phyloP scores from a whole-genome alignment of 1,140 invertebrate species.

The Drosophila paulistorum region DNA sequence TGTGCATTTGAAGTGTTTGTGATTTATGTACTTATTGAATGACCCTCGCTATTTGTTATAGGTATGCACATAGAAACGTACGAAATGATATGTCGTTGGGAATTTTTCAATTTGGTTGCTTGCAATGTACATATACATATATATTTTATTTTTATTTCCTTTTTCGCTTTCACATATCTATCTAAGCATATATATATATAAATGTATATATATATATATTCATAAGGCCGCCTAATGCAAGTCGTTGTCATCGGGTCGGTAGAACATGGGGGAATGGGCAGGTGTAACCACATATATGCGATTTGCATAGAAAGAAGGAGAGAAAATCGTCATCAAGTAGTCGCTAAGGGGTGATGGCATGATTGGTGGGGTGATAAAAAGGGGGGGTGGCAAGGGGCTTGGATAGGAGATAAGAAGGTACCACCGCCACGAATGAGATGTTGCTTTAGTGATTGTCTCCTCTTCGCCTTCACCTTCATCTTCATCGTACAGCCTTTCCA shows the following conservation, averaged over 20 bases:
- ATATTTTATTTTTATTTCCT: constrained; percentile 15
- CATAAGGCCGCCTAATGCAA: constrained; percentile 12
- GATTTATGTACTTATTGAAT: background rate
- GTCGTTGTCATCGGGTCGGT: constrained; percentile 1
- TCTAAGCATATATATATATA: background rate
- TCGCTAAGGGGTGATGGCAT: background rate
- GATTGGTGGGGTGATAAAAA: background rate
- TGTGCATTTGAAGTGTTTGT: too few relatives aligned
- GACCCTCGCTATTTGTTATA: background rate
- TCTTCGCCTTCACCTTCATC: constrained; percentile 8
- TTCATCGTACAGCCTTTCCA: constrained; percentile 4
- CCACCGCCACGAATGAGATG: constrained; percentile 12
- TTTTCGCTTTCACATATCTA: background rate
- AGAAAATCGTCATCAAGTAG: constrained; percentile 14
- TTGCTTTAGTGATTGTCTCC: constrained; percentile 24
- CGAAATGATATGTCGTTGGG: constrained; percentile 3
- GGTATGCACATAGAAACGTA: background rate
- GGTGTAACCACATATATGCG: constrained; percentile 34
- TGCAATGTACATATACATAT: background rate
- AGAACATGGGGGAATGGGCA: constrained; percentile 4
- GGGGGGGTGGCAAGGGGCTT: background rate
- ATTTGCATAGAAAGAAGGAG: constrained; percentile 16
- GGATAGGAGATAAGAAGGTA: background rate
- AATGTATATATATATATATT: constrained; percentile 10
- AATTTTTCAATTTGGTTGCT: constrained; percentile 18